Conservation (phyloP, 1,140 invertebrate genomes). For the Ridgeia piscesae region DNA sequence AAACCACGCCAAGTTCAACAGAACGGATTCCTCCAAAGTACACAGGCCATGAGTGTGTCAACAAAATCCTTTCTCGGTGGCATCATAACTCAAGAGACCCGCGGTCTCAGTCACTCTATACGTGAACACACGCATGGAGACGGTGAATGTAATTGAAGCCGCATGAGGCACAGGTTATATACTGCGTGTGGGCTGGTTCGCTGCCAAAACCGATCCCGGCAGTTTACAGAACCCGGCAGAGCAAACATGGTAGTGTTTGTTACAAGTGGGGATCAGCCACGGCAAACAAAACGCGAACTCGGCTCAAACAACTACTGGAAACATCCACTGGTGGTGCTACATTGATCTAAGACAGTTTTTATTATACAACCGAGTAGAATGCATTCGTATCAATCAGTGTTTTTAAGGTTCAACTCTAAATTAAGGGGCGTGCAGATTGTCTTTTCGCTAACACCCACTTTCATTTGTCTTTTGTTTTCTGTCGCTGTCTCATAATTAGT, state of each 20-base stretch:
- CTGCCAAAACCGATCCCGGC: neutral
- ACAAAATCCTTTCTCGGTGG: neutral
- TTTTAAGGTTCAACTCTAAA: too few relatives aligned
- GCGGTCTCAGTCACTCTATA: neutral
- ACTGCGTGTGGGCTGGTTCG: neutral
- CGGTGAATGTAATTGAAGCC: neutral
- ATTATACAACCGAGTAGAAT: neutral
- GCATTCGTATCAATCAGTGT: too few relatives aligned
- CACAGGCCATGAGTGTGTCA: neutral
- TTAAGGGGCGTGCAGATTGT: too few relatives aligned
- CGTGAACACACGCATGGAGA: neutral
- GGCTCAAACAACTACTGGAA: too few relatives aligned
- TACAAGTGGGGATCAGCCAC: neutral
- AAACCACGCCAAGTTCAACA: neutral
- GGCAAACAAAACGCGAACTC: neutral
- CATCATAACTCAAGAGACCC: neutral
- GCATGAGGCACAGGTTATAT: neutral
- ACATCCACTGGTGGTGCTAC: neutral
- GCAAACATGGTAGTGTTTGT: neutral
- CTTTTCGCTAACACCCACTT: too few relatives aligned
- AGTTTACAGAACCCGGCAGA: neutral
- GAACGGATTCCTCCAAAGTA: neutral
- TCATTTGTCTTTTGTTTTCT: too few relatives aligned
- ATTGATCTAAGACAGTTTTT: neutral
- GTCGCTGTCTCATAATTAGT: too few relatives aligned